Conservation (phyloP, 2,888 invertebrate species). For the Hanleya hanleyi region DNA sequence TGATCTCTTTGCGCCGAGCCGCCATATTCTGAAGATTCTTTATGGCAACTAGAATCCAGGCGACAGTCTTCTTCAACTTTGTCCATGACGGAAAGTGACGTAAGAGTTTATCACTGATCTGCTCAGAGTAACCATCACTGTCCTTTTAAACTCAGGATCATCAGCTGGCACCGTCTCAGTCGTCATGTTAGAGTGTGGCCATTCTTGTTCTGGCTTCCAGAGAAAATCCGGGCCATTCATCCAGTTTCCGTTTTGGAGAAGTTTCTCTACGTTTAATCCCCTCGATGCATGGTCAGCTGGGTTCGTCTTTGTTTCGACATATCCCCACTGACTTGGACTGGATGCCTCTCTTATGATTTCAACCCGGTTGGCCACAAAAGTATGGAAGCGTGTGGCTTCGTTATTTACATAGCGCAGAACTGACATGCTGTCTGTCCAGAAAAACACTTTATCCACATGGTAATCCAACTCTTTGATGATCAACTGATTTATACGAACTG, state of each 20-base stretch:
- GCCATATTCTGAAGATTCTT: too few species aligned
- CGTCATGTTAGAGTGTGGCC: too few species aligned
- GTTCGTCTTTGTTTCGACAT: conserved; percentile 10
- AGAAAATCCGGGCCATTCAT: conserved; percentile 24
- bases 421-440: conserved; percentile 24
- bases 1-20: too few species aligned
- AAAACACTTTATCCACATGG: conserved; percentile 7
- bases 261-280: conserved; percentile 6
- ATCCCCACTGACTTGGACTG: conserved; percentile 11
- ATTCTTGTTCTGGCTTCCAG: too few species aligned
- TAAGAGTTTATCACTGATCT: background rate
- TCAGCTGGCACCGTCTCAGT: too few species aligned
- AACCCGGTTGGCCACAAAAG: conserved; percentile 34
- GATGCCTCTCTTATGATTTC: conserved; percentile 26
- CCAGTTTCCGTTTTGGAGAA: conserved; percentile 11
- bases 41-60: background rate
- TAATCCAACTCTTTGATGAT: conserved; percentile 18
- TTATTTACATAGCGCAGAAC: conserved; percentile 26
- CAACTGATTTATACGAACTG: conserved; percentile 14
- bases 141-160: too few species aligned
- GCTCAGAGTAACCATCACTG: too few species aligned
- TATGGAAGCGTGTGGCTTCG: conserved; percentile 28
- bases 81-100: background rate
- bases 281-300: conserved; percentile 23
- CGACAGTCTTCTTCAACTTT: background rate